Conservation (phyloP, 2,797 vertebrate genomes). For the Lithobates sylvaticus region DNA sequence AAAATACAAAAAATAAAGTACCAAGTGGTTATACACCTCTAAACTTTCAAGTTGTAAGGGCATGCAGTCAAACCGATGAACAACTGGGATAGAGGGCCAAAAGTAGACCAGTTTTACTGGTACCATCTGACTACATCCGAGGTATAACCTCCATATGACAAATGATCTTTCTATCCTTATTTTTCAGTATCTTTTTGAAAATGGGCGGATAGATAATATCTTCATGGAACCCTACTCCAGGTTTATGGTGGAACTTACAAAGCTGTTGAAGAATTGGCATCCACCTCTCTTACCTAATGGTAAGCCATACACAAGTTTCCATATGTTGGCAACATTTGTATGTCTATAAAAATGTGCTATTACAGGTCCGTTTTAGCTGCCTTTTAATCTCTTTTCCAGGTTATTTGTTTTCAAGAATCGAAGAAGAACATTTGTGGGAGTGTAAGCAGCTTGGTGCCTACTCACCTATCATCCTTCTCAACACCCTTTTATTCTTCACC, state of each 20-base stretch:
- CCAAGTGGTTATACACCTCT: no score
- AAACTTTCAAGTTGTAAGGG: no score
- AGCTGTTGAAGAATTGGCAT: constrained; percentile 88
- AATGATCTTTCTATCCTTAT: constrained; percentile 12
- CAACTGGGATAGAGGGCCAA: no score
- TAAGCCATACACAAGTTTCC: constrained; percentile 67
- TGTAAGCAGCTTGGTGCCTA: constrained; percentile 97
- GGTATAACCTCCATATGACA: neutral
- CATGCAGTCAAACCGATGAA: no score
- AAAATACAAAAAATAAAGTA: no score
- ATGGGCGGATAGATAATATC: constrained; percentile 97
- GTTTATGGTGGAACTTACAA: constrained; percentile 93
- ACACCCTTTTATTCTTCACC: constrained; percentile 97
- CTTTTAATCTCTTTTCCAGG: constrained; percentile 73
- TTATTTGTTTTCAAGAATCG: constrained; percentile 92
- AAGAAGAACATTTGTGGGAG: constrained; percentile 97
- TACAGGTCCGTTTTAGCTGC: neutral
- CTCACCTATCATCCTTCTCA: constrained; percentile 96
- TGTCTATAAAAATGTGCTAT: neutral
- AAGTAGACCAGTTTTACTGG: no score
- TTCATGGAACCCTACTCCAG: constrained; percentile 96
- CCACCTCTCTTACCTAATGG: constrained; percentile 90
- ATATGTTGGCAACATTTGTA: neutral
- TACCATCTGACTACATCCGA: no score
- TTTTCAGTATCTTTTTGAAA: constrained; percentile 92